These are phyloP conservation scores for Caranx ignobilis DNA, from an alignment of 2,113 vertebrate species.

Conservation along the genomic window DNA sequence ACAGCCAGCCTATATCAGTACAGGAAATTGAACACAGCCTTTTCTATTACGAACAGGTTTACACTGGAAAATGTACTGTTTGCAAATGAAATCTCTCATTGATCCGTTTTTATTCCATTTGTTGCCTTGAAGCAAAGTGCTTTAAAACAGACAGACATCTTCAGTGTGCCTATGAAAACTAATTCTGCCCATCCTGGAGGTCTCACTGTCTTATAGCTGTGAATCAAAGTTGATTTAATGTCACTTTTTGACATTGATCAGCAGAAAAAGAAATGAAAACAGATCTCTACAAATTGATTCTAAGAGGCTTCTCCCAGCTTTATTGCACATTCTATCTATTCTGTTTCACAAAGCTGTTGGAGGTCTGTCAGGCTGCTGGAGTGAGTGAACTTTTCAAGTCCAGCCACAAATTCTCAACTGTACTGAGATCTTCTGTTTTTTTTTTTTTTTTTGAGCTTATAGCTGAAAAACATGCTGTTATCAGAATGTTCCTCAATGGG, in stretches of 20 bases:
- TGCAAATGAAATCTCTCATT: slow-evolving; percentile 15
- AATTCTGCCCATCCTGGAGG: neutral
- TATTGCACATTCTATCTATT: neutral
- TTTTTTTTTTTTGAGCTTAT: too few relatives aligned
- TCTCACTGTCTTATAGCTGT: neutral
- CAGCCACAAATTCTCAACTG: neutral
- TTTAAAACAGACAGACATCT: neutral
- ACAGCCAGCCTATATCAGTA: slow-evolving; percentile 37
- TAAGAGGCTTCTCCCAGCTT: neutral
- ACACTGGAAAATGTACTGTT: slow-evolving; percentile 23
- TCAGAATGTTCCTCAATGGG: too few relatives aligned
- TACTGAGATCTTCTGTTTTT: neutral
- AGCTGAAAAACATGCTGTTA: too few relatives aligned
- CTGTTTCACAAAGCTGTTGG: neutral
- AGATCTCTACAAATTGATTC: neutral
- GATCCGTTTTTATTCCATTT: neutral
- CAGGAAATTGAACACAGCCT: slow-evolving; percentile 44
- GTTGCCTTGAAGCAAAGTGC: neutral
- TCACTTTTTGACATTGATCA: neutral
- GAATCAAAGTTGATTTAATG: neutral
- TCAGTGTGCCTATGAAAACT: neutral
- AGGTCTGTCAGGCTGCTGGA: neutral
- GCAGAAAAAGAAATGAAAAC: neutral
- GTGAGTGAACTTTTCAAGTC: neutral
- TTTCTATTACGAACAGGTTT: slow-evolving; percentile 28